Evolutionary conservation across 2,888 invertebrate species (phyloP), one percentile per base, ranked within the genome.

Genomic region (Pseudoips prasinana): DNA sequence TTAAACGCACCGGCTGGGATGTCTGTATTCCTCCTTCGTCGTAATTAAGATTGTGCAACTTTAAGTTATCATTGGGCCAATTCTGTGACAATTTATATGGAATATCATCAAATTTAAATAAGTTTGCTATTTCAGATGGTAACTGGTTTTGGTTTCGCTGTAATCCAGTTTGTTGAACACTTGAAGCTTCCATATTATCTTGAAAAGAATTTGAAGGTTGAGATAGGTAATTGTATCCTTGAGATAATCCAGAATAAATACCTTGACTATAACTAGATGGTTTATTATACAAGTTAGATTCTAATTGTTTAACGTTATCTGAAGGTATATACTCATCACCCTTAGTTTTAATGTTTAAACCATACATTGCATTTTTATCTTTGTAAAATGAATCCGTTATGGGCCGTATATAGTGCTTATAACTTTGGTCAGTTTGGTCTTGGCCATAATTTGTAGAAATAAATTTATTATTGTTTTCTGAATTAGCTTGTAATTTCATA

Each of bases 91-190:
- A 40, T 39, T 77, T 74, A 30, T 81, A 75, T 1, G 87, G 88
- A 23, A 82, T 71, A 37, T 88, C 88, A 46, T 78, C 84, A 6
- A 88, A 58, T 60, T 83, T 87, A 22, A 88, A 57, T 36, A 81
- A 68, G 37, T 56, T 76, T 5, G 67, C 62, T 18, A 77, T 64
- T 38, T 85, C 82, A 17, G 73, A 54, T 10, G 70, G 40, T 10
- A 52, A 25, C 40, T 64, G 67, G 33, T 53, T 67, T 58, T 71
- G 73, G 19, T 73, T 73, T 7, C 72, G 67, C 32, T 69, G 67
- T 22, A 67, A 33, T 9, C 59, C 65, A 46, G 67, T 64, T 40
- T 66, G 73, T 38, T 75, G 77, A 17, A 64, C 71, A 19, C 58
- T 68, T 29, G 73, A 46, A 11, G 73, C 64, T 44, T 76, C 79